Evolutionary conservation across 64 coral and sea anemone genomes (phyloP), one percentile per base, ranked within the genome.

Genomic region (Cladopsammia gracilis): DNA sequence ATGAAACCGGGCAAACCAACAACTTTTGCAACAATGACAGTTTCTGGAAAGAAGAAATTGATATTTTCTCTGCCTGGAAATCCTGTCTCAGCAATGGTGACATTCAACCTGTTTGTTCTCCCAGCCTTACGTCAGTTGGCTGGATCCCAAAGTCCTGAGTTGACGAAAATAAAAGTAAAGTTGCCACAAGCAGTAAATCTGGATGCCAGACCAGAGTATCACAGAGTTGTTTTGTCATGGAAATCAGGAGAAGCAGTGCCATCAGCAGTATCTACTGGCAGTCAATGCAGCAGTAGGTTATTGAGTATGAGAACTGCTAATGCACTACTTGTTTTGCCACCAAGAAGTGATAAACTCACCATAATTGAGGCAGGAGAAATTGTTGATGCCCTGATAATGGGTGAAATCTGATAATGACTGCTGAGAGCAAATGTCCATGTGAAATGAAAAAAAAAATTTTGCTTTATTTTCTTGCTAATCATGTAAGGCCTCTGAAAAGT

Each of bases 1-100:
- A 99, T 99, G 98, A 99, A 96, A 64, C 98, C 98, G 3, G 98
- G 98, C 23, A 99, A 99, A 65, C 98, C 98, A 25, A 96, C 98
- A 25, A 99, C 98, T 12, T 99, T 96, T 99, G 94, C 94, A 19
- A 99, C 91, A 25, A 65, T 78, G 24, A 87, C 68, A 15, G 61
- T 66, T 47, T 59, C 78, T 72, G 88, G 87, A 52, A 56, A 70
- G 77, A 94, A 54, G 14, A 99, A 99, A 69, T n/a, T 96, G 47
- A 85, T 99, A 53, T 99, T 99, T 92, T 94, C 94, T 15, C 94
- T 99, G 59, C 98, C 98, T 85, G 98, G 98, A 58, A 99, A 99
- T 88, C 98, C 98, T 25, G 98, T 99, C 10, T 99, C 98, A 26
- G 98, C 98, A 19, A 75, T 99, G 70, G 98, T 99, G 24, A 99